Base-by-base conservation (phyloP, 2,888 invertebrate species). In the Nephrotoma appendiculata region DNA sequence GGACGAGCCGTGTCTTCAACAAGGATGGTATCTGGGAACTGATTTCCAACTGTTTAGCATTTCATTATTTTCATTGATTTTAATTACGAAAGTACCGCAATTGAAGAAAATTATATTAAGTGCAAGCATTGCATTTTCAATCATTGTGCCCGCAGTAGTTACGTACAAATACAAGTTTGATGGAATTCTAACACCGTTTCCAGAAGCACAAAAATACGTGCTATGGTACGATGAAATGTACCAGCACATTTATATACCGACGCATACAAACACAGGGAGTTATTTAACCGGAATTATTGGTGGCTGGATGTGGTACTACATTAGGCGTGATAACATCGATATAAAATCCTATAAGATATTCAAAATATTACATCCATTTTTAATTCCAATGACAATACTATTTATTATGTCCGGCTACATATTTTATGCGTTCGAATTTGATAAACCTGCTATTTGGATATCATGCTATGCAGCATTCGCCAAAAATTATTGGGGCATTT, bases 41-140 rank as follows among this genome's bases (percentile, higher is more conserved):
- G 93, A 93, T 89, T 92, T 91, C 0, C 93, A 93, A 88, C 89
- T 93, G 42, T 93, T 92, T 90, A 90, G 90, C 86, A 1, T 92
- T 0, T 92, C 92, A 0, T 89, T 93, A 31, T 87, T 91, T 0
- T 86, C 92, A 0, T 91, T 92, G 86, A 88, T 92, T 87, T 6
- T 88, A 9, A 86, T 87, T 15, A 86, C 86, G 44, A 87, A 41
- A 71, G 86, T 31, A 44, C 42, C 86, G 19, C 83, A 71, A 83
- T 52, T n/a, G n/a, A 19, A 88, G 0, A 87, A 92, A 87, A 89
- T 92, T 86, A 19, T 90, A 6, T 19, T 87, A 5, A 42, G 11
- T 5, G 5, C 11, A 7, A 11, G 92, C 41, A 48, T 89, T 3
- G 89, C 90, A 0, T 57, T 86, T 31, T 71, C 87, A 57, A 83